A percentile compares a stretch with the other conserved stretches of the same genome.
Evolutionary conservation across 2,113 vertebrate genomes (phyloP).

Genomic region (Festucalex cinctus): DNA sequence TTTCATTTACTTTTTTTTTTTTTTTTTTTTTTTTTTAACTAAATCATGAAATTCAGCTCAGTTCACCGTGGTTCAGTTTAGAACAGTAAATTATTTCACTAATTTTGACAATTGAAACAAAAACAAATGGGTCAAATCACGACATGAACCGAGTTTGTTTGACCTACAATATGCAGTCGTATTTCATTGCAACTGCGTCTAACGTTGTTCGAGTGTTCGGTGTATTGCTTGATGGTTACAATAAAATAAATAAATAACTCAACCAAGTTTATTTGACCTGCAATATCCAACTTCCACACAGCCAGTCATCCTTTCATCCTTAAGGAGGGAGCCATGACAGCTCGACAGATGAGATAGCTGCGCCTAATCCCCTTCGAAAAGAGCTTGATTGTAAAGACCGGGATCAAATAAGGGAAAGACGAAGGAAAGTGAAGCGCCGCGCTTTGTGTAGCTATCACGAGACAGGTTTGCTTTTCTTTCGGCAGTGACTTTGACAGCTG

Average conservation of each 20-base stretch:
- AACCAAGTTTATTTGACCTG: constrained; percentile 36
- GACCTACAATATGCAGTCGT: no score
- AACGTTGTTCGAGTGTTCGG: no score
- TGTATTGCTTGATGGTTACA: not conserved
- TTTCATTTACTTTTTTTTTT: not conserved
- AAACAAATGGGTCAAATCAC: no score
- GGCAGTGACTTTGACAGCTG: constrained; percentile 65
- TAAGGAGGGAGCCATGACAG: constrained; percentile 42
- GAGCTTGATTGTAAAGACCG: constrained; percentile 51
- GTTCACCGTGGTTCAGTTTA: not conserved
- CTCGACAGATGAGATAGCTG: constrained; percentile 63
- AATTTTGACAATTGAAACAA: no score
- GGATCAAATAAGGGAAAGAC: constrained; percentile 44
- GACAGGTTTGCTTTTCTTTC: constrained; percentile 50
- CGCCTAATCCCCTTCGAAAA: constrained; percentile 63
- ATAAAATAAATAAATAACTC: constrained; percentile 24
- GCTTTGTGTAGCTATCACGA: constrained; percentile 51
- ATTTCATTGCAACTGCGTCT: no score
- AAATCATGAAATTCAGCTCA: not conserved
- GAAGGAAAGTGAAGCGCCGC: constrained; percentile 57
- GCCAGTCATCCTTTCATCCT: constrained; percentile 25
- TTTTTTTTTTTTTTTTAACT: no score
- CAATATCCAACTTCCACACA: constrained; percentile 16
- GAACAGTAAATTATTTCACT: no score
- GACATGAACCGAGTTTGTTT: no score